These are phyloP conservation scores for Antennarius striatus DNA, from an alignment of 2,113 vertebrate species.

Conservation along the genomic window DNA sequence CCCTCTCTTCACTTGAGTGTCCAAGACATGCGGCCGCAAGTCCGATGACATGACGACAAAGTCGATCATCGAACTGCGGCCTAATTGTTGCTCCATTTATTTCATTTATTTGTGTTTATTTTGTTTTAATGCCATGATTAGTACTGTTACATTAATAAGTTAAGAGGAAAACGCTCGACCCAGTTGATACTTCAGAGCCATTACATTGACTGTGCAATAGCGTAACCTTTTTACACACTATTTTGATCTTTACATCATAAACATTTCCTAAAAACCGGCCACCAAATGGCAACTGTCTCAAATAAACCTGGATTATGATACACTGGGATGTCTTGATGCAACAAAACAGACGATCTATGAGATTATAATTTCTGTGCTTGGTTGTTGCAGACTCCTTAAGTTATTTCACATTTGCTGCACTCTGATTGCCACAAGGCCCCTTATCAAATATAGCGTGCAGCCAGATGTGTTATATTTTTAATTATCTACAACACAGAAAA, in stretches of 20 bases:
- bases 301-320: too few species aligned
- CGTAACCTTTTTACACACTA: constrained; percentile 4
- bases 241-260: constrained; percentile 13
- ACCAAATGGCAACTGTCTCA: too few species aligned
- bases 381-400: constrained; percentile 17
- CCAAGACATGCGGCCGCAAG: too few species aligned
- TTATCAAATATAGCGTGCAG: constrained; percentile 17
- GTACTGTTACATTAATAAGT: background rate
- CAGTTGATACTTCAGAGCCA: constrained; percentile 16
- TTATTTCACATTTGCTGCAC: constrained; percentile 24
- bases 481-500: background rate
- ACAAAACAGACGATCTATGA: too few species aligned
- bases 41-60: too few species aligned
- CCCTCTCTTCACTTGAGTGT: too few species aligned
- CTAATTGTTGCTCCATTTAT: too few species aligned
- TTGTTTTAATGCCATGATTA: constrained; percentile 6
- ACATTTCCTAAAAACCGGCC: background rate
- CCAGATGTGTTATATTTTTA: background rate
- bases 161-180: constrained; percentile 1
- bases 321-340: too few species aligned
- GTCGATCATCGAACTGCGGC: too few species aligned
- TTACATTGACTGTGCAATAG: constrained; percentile 10
- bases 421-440: constrained; percentile 1
- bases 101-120: background rate
- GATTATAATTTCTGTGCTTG: background rate